Base-by-base conservation (phyloP, 2,113 vertebrate genomes). In the Cyphomyrus plagiostoma region DNA sequence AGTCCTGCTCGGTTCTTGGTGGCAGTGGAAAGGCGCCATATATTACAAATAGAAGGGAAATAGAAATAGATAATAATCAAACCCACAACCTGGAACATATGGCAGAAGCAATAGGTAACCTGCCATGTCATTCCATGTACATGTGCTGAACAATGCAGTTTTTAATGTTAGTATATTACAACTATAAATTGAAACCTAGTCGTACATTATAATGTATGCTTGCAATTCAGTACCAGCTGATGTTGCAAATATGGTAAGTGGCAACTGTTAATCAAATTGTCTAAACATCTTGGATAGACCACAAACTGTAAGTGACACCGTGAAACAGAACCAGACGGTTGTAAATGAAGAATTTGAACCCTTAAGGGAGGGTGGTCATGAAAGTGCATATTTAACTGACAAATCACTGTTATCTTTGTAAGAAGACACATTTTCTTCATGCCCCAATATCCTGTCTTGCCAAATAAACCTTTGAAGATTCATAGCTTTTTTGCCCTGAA, bases 301-400 rank as follows among this genome's bases (percentile, higher is more conserved):
- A 94, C 94, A 93, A 93, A 94, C 91, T 92, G 94, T 92, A 94
- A 94, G 89, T 87, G 93, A 95, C 89, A 94, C 93, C 93, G 89
- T 89, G 84, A 93, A 91, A 93, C 90, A 88, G 90, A 80, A 92
- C 91, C 90, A 93, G 93, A 93, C 93, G 92, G 92, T 94, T 94
- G 93, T 92, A 94, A 92, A 93, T 49, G 90, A 91, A 92, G 90
- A 93, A 92, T 93, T 90, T 91, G 80, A 58, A 89, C 91, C 90
- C 83, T 87, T 91, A 90, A 91, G 92, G 92, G 91, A 91, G 92
- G 92, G 90, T 86, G 89, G 88, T 89, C 42, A 17, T 86, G 84
- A 86, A 45, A 89, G 58, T 90, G 89, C 92, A 85, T 88, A 91
- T 90, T 90, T 89, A 88, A 50, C 86, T 86, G 80, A 88, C 58